A percentile compares a stretch with the other conserved stretches of the same genome.
Conservation (phyloP, 92 coral and sea anemone genomes). For the Phymanthus crucifer region DNA sequence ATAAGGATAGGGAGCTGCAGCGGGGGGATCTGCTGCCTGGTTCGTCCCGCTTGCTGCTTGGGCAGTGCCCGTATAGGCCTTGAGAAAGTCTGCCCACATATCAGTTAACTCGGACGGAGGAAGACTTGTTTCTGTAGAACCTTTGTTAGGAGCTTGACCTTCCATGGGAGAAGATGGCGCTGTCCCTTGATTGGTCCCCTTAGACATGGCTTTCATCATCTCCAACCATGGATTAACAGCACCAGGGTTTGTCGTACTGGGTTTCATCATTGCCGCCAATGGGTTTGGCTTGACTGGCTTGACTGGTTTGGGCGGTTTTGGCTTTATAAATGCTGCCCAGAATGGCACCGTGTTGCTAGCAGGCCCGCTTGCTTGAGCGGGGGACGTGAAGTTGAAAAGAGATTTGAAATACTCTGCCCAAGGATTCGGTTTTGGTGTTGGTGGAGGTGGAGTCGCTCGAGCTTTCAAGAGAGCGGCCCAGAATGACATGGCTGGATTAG, state of each 20-base stretch:
- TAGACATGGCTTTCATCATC: neutral
- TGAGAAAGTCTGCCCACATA: conserved; percentile 24
- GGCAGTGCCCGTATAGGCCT: conserved; percentile 27
- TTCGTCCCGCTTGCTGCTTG: conserved; percentile 27
- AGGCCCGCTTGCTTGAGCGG: neutral
- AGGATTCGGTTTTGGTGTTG: conserved; percentile 24
- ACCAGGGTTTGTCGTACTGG: neutral
- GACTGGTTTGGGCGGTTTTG: conserved; percentile 4
- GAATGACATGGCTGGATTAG: conserved; percentile 3
- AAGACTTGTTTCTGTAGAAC: neutral
- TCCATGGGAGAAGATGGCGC: neutral
- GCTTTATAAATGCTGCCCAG: conserved; percentile 2
- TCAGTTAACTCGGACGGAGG: conserved; percentile 18
- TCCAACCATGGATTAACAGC: neutral
- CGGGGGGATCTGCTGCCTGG: neutral
- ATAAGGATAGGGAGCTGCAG: neutral
- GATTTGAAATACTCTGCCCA: conserved; percentile 11
- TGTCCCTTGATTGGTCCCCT: neutral
- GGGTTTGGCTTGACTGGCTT: conserved; percentile 9
- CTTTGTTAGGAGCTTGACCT: neutral
- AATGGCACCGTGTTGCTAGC: neutral
- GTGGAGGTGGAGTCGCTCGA: conserved; percentile 3
- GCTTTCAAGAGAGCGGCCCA: conserved; percentile 25
- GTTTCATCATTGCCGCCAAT: neutral
- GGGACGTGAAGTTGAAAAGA: neutral